A percentile compares a stretch with the other conserved stretches of the same genome.
These are phyloP conservation scores for Heloderma charlesbogerti DNA, from an alignment of 2,113 vertebrate genomes.

Conservation along the genomic window DNA sequence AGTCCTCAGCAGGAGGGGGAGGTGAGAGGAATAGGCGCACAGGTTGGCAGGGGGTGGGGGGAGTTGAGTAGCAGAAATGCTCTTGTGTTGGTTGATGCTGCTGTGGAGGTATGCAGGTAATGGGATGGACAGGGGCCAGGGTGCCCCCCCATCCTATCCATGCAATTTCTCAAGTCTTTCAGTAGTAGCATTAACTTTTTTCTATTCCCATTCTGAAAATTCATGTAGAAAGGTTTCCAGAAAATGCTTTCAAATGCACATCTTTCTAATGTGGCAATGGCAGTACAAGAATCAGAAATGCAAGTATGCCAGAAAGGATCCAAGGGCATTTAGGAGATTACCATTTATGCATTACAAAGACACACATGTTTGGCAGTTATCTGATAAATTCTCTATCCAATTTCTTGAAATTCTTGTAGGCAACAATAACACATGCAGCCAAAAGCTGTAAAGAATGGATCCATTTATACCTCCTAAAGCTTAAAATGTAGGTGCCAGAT, in stretches of 20 bases:
- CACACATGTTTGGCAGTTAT: neutral
- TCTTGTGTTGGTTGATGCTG: neutral
- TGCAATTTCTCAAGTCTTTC: neutral
- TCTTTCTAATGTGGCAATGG: no score
- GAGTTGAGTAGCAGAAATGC: neutral
- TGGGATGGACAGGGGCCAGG: neutral
- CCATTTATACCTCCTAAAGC: neutral
- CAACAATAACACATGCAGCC: neutral
- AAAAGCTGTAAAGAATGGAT: neutral
- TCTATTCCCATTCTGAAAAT: neutral
- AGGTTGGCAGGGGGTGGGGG: neutral
- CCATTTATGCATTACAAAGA: neutral
- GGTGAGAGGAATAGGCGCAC: neutral
- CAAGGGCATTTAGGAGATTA: neutral
- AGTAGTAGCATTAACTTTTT: neutral
- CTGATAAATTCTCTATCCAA: neutral
- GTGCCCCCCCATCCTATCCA: neutral
- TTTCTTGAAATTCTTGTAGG: neutral
- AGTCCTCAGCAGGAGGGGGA: neutral
- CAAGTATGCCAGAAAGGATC: neutral
- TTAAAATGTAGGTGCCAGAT: neutral
- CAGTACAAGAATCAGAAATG: neutral
- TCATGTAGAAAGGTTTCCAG: neutral
- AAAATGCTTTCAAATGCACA: no score
- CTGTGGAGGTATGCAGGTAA: neutral